Evolutionary conservation across 2,888 invertebrate species (phyloP).

Genomic region (Plagiodera versicolora): DNA sequence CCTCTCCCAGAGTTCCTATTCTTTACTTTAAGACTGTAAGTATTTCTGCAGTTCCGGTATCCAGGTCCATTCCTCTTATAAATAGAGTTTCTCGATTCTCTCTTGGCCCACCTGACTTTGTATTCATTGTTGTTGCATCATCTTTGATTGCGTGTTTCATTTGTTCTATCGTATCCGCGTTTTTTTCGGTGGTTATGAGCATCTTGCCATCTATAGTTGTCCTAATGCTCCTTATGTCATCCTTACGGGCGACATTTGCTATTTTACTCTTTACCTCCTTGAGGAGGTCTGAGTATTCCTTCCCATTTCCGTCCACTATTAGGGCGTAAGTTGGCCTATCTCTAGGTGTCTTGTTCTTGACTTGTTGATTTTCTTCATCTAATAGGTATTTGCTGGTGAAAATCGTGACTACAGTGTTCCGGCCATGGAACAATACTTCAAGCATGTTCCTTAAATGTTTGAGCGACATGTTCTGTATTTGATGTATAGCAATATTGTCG

Average conservation of each 20-base stretch:
- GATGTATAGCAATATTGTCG: conserved; percentile 15
- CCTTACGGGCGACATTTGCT: neutral
- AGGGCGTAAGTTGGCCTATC: neutral
- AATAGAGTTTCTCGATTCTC: neutral
- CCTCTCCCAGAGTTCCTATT: neutral
- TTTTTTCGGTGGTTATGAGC: neutral
- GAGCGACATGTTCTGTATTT: neutral
- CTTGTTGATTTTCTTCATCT: neutral
- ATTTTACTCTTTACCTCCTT: neutral
- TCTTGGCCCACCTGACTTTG: neutral
- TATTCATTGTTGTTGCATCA: neutral
- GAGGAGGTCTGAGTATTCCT: neutral
- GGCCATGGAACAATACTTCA: conserved; percentile 13
- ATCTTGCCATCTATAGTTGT: neutral
- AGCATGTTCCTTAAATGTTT: conserved; percentile 17
- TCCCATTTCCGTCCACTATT: neutral
- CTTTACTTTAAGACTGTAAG: neutral
- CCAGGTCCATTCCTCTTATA: conserved; percentile 8
- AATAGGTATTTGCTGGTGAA: neutral
- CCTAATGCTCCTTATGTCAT: neutral
- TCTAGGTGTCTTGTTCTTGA: too few relatives aligned
- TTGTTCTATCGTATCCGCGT: neutral
- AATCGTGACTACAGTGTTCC: conserved; percentile 5
- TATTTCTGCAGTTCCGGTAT: neutral
- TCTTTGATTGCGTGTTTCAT: neutral